Percentiles rank a stretch among this genome's conserved stretches.
Evolutionary conservation across 2,797 vertebrate species (phyloP).

Genomic region (Pseudochirops cupreus): DNA sequence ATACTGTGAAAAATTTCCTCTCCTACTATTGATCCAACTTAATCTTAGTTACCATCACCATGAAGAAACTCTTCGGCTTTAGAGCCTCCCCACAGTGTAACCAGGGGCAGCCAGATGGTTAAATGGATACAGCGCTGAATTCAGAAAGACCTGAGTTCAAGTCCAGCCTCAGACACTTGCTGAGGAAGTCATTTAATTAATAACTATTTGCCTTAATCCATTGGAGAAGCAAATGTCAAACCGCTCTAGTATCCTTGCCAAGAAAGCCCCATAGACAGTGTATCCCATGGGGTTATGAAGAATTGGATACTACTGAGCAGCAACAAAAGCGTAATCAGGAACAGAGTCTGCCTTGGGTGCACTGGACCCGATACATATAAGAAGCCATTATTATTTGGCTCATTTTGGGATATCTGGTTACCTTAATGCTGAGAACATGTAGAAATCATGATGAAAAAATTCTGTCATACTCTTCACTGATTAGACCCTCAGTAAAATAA

Average conservation of each 20-base stretch:
- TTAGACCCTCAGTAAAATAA: neutral
- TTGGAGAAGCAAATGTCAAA: neutral
- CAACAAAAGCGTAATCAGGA: neutral
- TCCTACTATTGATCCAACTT: neutral
- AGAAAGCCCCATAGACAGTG: neutral
- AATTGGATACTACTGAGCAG: neutral
- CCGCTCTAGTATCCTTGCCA: neutral
- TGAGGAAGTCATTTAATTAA: neutral
- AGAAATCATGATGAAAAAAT: constrained; percentile 11
- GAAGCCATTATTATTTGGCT: constrained; percentile 22
- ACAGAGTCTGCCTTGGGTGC: constrained; percentile 14
- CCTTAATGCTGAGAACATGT: constrained; percentile 19
- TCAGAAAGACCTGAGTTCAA: neutral
- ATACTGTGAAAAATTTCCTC: neutral
- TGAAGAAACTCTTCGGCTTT: neutral
- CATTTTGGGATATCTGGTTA: constrained; percentile 17
- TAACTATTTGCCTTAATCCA: neutral
- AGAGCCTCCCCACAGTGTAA: neutral
- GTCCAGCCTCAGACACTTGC: neutral
- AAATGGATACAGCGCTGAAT: neutral
- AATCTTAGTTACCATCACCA: neutral
- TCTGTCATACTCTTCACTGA: neutral
- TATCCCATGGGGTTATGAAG: neutral
- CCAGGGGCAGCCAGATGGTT: neutral
- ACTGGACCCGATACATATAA: constrained; percentile 6